Evolutionary conservation across 2,888 invertebrate genomes (phyloP), one percentile per base, ranked within the genome.

Genomic region (Leucoma salicis): DNA sequence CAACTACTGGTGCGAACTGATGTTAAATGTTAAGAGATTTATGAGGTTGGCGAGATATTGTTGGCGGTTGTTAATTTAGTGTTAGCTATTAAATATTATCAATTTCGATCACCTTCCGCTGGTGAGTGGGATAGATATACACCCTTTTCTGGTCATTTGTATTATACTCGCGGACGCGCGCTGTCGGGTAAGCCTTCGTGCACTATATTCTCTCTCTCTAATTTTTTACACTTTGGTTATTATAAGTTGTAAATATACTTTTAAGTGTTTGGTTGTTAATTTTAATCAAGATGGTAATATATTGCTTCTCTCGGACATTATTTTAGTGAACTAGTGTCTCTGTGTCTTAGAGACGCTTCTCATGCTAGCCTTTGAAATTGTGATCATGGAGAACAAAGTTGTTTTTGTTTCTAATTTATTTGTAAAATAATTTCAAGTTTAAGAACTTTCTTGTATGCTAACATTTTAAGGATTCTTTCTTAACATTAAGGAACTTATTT

Each of bases 361-460:
- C 57, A 62, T 54, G 66, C 69, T 63, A 59, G 77, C 77, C 73
- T 74, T n/a, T 70, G 60, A 61, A 69, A 67, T 74, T 81, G 84
- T 86, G 85, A 87, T 85, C 73, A 70, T 66, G 63, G 81, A 81
- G 87, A 86, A 85, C 86, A 86, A 86, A 82, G 77, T 85, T 87
- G 87, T 88, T 88, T 87, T 86, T 85, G 86, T 87, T 88, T 88
- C 84, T 88, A 82, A 88, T 86, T 88, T 87, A 87, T 87, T 88
- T 86, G 85, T 88, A 85, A 74, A 74, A 66, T 84, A 82, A 12
- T 74, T 80, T 78, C 84, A 87, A 83, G 74, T 74, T 76, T 82
- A 76, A 74, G 70, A 62, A 72, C 51, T 67, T 69, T 70, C 62
- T 58, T 74, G 6, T 56, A 58, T 65, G 55, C 58, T 65, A 59